These are phyloP conservation scores for Akabosia matsudoensis DNA, from an alignment of 1,140 invertebrate species.

Conservation along the genomic window DNA sequence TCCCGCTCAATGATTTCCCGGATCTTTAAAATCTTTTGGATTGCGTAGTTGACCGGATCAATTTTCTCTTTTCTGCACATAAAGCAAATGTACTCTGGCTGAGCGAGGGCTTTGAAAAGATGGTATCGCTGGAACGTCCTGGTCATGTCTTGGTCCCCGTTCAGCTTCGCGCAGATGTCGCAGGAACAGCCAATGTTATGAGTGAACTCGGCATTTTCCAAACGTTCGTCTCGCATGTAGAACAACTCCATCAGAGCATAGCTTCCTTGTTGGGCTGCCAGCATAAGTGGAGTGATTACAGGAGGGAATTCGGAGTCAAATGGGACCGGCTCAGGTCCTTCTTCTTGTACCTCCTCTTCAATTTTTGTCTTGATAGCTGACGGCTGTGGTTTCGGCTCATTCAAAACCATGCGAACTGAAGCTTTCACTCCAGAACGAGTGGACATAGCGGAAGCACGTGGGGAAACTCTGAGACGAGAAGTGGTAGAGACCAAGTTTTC, in stretches of 20 bases:
- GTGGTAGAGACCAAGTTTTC: background rate
- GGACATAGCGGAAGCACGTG: background rate
- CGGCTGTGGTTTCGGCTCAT: too few relatives aligned
- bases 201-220: conserved; percentile 43
- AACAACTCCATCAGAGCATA: conserved; percentile 67
- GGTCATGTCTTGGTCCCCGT: conserved; percentile 60
- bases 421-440: too few relatives aligned
- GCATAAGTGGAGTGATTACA: conserved; percentile 67
- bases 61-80: conserved; percentile 51
- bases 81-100: conserved; percentile 65
- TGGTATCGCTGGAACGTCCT: conserved; percentile 57
- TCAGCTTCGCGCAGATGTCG: conserved; percentile 43
- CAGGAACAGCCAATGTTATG: background rate
- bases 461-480: background rate
- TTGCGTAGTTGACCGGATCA: conserved; percentile 65
- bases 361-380: too few relatives aligned
- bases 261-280: conserved; percentile 68
- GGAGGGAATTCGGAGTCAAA: conserved; percentile 60
- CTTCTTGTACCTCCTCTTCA: too few relatives aligned
- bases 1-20: conserved; percentile 53
- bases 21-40: conserved; percentile 60
- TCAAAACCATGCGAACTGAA: too few relatives aligned
- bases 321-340: background rate
- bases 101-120: conserved; percentile 61
- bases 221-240: conserved; percentile 58